Conservation (phyloP, 1,140 invertebrate species). For the Anoplophora glabripennis region DNA sequence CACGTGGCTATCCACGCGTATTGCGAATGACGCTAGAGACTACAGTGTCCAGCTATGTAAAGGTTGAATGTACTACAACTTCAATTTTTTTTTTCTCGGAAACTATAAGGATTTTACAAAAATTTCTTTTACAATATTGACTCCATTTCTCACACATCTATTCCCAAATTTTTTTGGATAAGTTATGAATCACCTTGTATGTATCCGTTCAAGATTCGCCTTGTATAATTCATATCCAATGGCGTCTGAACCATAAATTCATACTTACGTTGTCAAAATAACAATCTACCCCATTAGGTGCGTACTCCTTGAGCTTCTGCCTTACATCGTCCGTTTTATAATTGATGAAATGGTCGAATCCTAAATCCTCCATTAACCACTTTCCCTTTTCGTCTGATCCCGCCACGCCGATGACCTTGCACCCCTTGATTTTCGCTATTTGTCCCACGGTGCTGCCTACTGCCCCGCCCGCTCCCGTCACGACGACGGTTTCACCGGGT, state of each 20-base stretch:
- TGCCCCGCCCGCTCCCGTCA: slow-evolving; percentile 66
- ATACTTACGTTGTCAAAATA: slow-evolving; percentile 72
- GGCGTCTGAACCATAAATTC: slow-evolving; percentile 71
- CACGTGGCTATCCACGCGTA: no score
- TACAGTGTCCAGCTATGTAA: no score
- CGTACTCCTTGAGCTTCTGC: slow-evolving; percentile 56
- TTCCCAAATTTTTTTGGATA: no score
- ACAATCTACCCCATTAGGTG: slow-evolving; percentile 66
- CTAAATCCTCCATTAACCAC: slow-evolving; percentile 61
- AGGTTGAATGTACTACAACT: no score
- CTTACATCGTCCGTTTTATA: slow-evolving; percentile 63
- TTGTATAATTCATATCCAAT: slow-evolving; percentile 67
- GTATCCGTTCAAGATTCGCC: slow-evolving; percentile 61
- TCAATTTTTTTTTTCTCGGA: no score
- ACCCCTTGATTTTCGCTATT: slow-evolving; percentile 65
- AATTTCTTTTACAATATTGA: no score
- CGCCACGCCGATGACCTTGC: slow-evolving; percentile 68
- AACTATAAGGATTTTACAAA: no score
- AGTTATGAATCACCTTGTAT: no score
- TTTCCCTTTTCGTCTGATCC: slow-evolving; percentile 67
- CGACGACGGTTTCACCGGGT: slow-evolving; percentile 65
- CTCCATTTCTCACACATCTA: no score
- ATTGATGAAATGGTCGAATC: slow-evolving; percentile 68
- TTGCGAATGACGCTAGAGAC: no score
- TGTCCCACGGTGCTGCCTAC: slow-evolving; percentile 72